Evolutionary conservation across 37 sponge, comb jelly and placozoan species (phyloP), one percentile per base, ranked within the genome.

Genomic region (Theonella swinhoei): DNA sequence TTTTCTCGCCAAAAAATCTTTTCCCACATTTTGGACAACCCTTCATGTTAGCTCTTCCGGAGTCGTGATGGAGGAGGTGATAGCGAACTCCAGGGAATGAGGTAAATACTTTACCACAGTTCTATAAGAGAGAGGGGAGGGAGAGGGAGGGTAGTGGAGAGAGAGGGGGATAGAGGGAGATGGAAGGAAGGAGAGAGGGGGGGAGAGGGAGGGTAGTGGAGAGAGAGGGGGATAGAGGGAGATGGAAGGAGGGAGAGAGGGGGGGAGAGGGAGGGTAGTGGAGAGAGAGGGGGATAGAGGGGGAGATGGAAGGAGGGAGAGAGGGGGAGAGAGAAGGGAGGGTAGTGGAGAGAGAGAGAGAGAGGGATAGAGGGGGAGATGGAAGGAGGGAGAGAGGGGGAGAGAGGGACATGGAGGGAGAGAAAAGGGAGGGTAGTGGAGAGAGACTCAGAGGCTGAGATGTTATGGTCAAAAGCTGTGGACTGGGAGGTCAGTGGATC

Each of bases 11-110:
- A 9, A 0, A n/a, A 19, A 84, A 42, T 2, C 65, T 36, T 33
- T 76, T 65, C 38, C 64, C 0, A 37, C 84, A 84, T 4, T 64
- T 1, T 33, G 68, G 76, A 26, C 84, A 84, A 14, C 11, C 14
- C 54, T 17, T 14, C 25, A 3, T 33, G 77, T 26, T 54, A 14
- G 11, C 1, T 28, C 64, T 3, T 65, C 24, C 23, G 67, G 17
- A 61, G 22, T 36, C n/a, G 73, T 72, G 41, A 7, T 23, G 59
- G 25, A 22, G 8, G 19, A 84, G 25, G 54, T 86, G 87, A 65
- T 86, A 86, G 0, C 24, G 30, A 19, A 86, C 47, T 8, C 87
- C 87, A 0, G 23, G 0, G 35, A 65, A 31, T 25, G 63, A 73
- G 54, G 68, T 70, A 72, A 79, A 86, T 0, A 22, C 33, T 70